Evolutionary conservation across 2,113 vertebrate genomes (phyloP).

Genomic region (Protomyctophum bolini): DNA sequence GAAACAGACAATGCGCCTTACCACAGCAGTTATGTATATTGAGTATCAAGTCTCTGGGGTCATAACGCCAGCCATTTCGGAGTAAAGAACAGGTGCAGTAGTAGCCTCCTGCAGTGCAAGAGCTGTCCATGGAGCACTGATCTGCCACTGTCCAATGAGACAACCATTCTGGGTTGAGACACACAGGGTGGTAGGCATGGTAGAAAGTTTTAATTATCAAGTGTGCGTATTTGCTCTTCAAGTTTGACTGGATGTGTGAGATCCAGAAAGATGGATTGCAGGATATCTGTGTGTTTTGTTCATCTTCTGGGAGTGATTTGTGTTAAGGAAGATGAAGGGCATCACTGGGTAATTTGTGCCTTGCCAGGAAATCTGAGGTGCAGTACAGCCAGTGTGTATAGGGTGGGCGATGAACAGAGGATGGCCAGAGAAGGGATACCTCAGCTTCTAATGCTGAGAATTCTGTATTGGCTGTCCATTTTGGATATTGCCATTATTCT

Average conservation of each 20-base stretch:
- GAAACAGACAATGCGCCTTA: constrained; percentile 43
- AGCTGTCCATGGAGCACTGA: constrained; percentile 46
- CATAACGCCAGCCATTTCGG: constrained; percentile 57
- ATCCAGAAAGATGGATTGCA: constrained; percentile 19
- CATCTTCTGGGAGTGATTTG: constrained; percentile 44
- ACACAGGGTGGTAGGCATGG: constrained; percentile 13
- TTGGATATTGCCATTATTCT: constrained; percentile 74
- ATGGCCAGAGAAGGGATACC: not conserved
- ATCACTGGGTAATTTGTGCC: constrained; percentile 21
- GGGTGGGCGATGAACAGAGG: not conserved
- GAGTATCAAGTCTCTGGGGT: constrained; percentile 57
- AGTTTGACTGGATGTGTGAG: constrained; percentile 18
- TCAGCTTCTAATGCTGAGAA: constrained; percentile 67
- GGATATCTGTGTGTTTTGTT: constrained; percentile 40
- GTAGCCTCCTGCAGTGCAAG: constrained; percentile 30
- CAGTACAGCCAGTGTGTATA: constrained; percentile 57
- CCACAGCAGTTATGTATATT: constrained; percentile 53
- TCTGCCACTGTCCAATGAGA: constrained; percentile 29
- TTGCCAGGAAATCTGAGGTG: constrained; percentile 42
- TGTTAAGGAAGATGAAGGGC: constrained; percentile 33
- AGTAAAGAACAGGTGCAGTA: constrained; percentile 31
- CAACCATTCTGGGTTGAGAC: constrained; percentile 30
- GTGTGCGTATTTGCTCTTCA: constrained; percentile 21
- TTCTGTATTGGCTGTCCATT: constrained; percentile 72
- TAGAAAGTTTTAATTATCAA: not conserved